Conservation (phyloP, 2,797 vertebrate genomes). For the Betta splendens region DNA sequence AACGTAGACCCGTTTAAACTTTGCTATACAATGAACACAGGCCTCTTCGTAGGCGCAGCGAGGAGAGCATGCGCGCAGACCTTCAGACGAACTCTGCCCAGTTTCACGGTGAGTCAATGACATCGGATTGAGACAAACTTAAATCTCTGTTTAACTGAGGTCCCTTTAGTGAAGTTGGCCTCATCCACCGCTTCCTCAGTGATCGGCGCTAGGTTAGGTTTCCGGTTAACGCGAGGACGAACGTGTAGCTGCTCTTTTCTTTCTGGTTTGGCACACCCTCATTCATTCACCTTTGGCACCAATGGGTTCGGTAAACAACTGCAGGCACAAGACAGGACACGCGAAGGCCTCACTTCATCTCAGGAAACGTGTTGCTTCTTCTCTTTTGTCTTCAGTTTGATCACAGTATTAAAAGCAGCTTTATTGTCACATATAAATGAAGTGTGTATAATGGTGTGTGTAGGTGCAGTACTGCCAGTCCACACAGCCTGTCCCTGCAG, state of each 20-base stretch:
- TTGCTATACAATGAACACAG: slow-evolving; percentile 36
- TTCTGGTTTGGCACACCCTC: slow-evolving; percentile 9
- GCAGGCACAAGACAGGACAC: background rate
- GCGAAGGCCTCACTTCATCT: background rate
- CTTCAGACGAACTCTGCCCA: background rate
- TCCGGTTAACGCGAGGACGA: too few species aligned
- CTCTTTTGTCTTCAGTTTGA: too few species aligned
- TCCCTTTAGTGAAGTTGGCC: too few species aligned
- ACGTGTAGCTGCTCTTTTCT: background rate
- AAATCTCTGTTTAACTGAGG: too few species aligned
- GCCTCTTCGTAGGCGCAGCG: background rate
- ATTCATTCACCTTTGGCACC: background rate
- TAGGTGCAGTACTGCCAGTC: slow-evolving; percentile 52
- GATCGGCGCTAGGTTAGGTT: too few species aligned
- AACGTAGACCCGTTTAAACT: rapidly evolving
- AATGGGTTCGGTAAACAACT: background rate
- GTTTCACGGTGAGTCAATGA: slow-evolving; percentile 31
- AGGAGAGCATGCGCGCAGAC: slow-evolving; percentile 17
- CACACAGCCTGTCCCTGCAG: slow-evolving; percentile 67
- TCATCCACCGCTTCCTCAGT: too few species aligned
- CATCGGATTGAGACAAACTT: too few species aligned
- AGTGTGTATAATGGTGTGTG: background rate
- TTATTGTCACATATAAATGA: too few species aligned
- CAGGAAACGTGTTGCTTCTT: background rate
- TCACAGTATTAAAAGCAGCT: too few species aligned